phyloP scores from a whole-genome alignment of 2,888 invertebrate genomes.

The Zonitis immaculata region DNA sequence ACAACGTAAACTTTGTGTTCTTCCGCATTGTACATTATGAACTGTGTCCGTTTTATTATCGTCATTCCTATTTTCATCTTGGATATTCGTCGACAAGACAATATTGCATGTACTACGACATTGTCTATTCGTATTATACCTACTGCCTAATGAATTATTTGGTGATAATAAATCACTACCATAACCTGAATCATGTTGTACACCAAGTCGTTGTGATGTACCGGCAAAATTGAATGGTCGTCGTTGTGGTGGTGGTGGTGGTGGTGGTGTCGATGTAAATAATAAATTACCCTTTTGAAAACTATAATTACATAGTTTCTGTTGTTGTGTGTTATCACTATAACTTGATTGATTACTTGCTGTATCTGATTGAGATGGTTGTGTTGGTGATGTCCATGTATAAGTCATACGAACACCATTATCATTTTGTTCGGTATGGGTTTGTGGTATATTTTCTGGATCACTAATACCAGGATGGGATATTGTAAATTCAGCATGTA shows the following conservation, averaged over 20 bases:
- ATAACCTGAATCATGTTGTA: constrained; percentile 47
- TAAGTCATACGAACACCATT: constrained; percentile 55
- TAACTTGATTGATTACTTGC: constrained; percentile 9
- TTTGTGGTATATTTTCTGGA: constrained; percentile 44
- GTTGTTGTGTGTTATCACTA: constrained; percentile 7
- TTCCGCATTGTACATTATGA: constrained; percentile 34
- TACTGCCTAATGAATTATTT: constrained; percentile 41
- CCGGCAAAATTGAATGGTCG: constrained; percentile 19
- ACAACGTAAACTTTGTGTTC: constrained; percentile 47
- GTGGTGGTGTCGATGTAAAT: constrained; percentile 52
- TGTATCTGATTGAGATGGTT: constrained; percentile 8
- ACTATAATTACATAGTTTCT: constrained; percentile 40
- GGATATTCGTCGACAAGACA: constrained; percentile 54
- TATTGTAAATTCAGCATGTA: constrained; percentile 64
- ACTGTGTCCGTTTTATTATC: constrained; percentile 20
- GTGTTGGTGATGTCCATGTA: constrained; percentile 46
- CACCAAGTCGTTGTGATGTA: too few relatives aligned
- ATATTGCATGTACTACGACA: constrained; percentile 68
- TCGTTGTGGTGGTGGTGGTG: too few relatives aligned
- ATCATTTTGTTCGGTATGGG: constrained; percentile 46
- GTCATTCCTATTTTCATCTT: constrained; percentile 40
- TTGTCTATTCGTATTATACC: too few relatives aligned
- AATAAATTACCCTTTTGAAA: constrained; percentile 54
- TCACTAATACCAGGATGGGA: constrained; percentile 50
- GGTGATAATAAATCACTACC: constrained; percentile 53